Evolutionary conservation across 1,140 invertebrate genomes (phyloP), one percentile per base, ranked within the genome.

Genomic region (Galendromus occidentalis): DNA sequence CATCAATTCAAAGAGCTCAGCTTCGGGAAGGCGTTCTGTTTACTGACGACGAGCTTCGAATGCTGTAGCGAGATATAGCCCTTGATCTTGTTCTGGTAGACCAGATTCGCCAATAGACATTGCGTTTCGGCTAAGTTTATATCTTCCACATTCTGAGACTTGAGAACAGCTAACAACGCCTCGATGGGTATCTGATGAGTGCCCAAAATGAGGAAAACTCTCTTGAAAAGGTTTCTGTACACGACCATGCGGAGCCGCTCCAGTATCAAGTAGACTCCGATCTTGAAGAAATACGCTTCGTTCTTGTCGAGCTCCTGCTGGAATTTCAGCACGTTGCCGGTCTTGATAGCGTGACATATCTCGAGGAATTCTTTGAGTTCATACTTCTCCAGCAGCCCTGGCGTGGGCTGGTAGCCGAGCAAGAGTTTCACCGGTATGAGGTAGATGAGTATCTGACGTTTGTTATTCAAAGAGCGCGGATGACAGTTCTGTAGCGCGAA

Each of bases 41-140:
- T 98, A 69, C 91, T 95, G 44, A 98, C 86, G 55, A 98, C 93
- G 59, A 98, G 79, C 78, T 96, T 97, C 74, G 94, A 86, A 76
- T 98, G 93, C 67, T 91, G 87, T 77, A 94, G 86, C 0, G 92
- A 96, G 73, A 98, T 95, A 74, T 98, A 98, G 0, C 95, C 94
- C 75, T 97, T 82, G 51, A 82, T 79, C 69, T 80, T 80, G 67
- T 76, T 76, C 76, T 80, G 71, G 74, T 84, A 89, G 72, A 98
- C 98, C 28, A 98, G 80, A 80, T 96, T 97, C 0, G 91, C 89
- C 12, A 98, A 82, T 73, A 98, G 89, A 77, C 93, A 98, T 72
- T 94, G 86, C 0, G 90, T 90, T 76, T 97, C 91, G 76, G 95
- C 91, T 68, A 87, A 79, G 74, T 92, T 87, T 14, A 94, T 84